phyloP scores from a whole-genome alignment of 2,797 vertebrate species.

The Clamator glandarius region DNA sequence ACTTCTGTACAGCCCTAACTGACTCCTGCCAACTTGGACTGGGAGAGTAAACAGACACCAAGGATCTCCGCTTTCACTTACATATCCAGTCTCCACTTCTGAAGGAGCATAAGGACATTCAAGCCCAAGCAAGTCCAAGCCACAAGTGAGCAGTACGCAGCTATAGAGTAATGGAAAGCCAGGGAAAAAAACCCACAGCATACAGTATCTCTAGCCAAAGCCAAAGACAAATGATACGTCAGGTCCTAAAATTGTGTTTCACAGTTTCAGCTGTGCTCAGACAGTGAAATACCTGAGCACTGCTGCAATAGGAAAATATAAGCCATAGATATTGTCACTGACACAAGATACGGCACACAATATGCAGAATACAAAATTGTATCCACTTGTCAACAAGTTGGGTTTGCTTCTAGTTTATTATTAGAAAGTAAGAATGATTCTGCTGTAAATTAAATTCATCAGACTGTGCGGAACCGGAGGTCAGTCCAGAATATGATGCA shows the following conservation, averaged over 20 bases:
- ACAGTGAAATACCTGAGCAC: conserved; percentile 27
- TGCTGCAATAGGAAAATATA: conserved; percentile 42
- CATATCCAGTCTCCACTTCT: not conserved
- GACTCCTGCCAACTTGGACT: not conserved
- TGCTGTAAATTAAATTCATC: conserved; percentile 28
- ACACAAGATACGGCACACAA: conserved; percentile 1
- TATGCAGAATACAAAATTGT: not conserved
- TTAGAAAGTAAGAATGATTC: not conserved
- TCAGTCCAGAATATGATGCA: not conserved
- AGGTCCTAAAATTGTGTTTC: not conserved
- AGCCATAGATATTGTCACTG: not conserved
- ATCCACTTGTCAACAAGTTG: conserved; percentile 10
- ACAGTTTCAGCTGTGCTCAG: not conserved
- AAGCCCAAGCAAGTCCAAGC: not conserved
- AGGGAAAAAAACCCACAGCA: not conserved
- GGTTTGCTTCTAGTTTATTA: conserved; percentile 17
- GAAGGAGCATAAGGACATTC: not conserved
- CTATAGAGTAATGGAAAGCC: not conserved
- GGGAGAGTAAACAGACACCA: not conserved
- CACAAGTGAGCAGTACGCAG: not conserved
- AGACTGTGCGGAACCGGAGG: not conserved
- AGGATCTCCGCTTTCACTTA: not conserved
- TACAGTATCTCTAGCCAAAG: not conserved
- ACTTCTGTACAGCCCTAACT: not conserved
- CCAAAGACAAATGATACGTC: not conserved